These are phyloP conservation scores for Fragum fragum DNA, from an alignment of 2,888 invertebrate species.

Conservation along the genomic window DNA sequence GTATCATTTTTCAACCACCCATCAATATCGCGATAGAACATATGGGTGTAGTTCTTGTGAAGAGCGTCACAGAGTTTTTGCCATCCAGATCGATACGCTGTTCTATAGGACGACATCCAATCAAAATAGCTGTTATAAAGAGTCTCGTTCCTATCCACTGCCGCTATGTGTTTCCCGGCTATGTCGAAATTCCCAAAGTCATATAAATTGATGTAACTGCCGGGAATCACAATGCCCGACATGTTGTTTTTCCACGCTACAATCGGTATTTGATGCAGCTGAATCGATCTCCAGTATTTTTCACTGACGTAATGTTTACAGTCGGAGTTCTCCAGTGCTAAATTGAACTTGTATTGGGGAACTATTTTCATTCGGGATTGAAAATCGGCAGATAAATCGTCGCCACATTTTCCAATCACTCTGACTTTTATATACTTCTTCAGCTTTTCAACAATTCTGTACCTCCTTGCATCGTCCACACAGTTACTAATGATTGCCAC, in stretches of 20 bases:
- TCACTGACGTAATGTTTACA: constrained; percentile 51
- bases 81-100: constrained; percentile 25
- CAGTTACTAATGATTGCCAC: constrained; percentile 52
- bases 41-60: constrained; percentile 15
- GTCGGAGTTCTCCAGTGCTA: constrained; percentile 53
- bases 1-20: constrained; percentile 43
- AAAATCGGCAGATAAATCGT: constrained; percentile 18
- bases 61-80: constrained; percentile 40
- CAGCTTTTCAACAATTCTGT: constrained; percentile 39
- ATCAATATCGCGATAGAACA: constrained; percentile 46
- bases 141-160: constrained; percentile 43
- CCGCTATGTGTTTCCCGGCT: constrained; percentile 47
- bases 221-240: constrained; percentile 38
- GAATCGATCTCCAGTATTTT: constrained; percentile 52
- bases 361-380: constrained; percentile 29
- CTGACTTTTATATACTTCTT: constrained; percentile 30
- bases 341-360: constrained; percentile 41
- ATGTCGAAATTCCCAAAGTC: constrained; percentile 41
- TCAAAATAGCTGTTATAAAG: constrained; percentile 53
- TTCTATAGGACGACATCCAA: constrained; percentile 34
- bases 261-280: constrained; percentile 37
- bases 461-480: constrained; percentile 46
- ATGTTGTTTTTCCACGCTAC: constrained; percentile 44
- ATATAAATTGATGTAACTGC: constrained; percentile 49
- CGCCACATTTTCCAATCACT: constrained; percentile 41